phyloP scores from a whole-genome alignment of 2,888 invertebrate species.

The Aleiodes testaceus region DNA sequence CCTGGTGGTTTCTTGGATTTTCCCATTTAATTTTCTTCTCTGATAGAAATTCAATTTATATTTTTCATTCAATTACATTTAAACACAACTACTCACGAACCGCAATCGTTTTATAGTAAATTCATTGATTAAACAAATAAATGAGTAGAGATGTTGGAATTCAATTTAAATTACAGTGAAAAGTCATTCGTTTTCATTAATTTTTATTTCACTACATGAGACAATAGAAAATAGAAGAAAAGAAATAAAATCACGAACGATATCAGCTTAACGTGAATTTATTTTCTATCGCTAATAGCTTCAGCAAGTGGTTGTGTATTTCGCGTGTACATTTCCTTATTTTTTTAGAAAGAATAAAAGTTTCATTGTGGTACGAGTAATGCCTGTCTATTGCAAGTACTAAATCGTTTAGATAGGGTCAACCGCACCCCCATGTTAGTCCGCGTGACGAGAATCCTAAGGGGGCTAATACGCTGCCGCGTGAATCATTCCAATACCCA shows the following conservation, averaged over 20 bases:
- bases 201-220: not conserved
- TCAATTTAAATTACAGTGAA: not conserved
- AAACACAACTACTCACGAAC: no score
- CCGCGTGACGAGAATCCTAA: constrained; percentile 35
- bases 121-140: not conserved
- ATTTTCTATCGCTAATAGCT: not conserved
- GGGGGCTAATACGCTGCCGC: constrained; percentile 33
- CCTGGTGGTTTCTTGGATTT: no score
- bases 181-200: not conserved
- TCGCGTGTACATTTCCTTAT: not conserved
- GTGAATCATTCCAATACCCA: constrained; percentile 5
- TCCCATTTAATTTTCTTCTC: no score
- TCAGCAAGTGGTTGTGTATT: constrained; percentile 5
- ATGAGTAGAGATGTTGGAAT: not conserved
- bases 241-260: not conserved
- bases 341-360: constrained; percentile 26
- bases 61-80: no score
- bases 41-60: no score
- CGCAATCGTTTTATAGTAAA: no score
- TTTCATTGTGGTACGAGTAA: constrained; percentile 49
- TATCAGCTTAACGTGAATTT: constrained; percentile 9
- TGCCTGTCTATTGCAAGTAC: constrained; percentile 51
- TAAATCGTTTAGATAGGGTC: constrained; percentile 57
- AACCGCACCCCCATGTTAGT: constrained; percentile 16
- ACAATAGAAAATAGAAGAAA: not conserved